Conservation (phyloP, 2,888 invertebrate species). For the Eupithecia insigniata region DNA sequence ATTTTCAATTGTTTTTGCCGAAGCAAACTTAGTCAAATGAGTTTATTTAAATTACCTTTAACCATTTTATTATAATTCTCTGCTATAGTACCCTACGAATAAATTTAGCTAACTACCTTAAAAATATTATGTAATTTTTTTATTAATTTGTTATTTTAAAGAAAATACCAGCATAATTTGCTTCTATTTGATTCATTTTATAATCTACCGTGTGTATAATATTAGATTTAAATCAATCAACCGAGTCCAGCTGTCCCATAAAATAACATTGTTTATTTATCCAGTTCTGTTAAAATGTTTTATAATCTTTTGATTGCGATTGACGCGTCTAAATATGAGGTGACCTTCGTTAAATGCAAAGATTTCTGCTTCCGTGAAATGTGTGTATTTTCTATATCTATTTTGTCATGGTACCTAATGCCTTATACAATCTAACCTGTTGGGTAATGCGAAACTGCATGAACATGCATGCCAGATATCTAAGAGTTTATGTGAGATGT, state of each 20-base stretch:
- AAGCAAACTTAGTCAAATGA: no score
- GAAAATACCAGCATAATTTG: not conserved
- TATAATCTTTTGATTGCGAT: conserved; percentile 42
- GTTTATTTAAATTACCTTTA: not conserved
- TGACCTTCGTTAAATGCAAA: conserved; percentile 10
- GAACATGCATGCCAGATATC: not conserved
- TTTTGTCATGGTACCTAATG: no score
- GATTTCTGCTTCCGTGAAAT: conserved; percentile 2
- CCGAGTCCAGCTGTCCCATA: conserved; percentile 37
- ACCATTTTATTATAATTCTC: no score
- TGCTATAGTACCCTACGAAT: no score
- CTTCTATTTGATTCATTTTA: not conserved
- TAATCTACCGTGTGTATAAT: not conserved
- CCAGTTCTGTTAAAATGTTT: conserved; percentile 40
- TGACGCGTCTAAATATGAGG: conserved; percentile 41
- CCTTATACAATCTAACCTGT: no score
- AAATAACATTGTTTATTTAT: conserved; percentile 46
- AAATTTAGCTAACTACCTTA: no score
- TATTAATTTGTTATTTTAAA: not conserved
- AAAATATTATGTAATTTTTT: no score
- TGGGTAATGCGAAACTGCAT: not conserved
- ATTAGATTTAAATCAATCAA: conserved; percentile 38
- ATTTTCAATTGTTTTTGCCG: not conserved
- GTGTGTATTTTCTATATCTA: no score
- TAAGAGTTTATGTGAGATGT: no score